phyloP scores from a whole-genome alignment of 2,888 invertebrate genomes.

The Metacarcinus magister region DNA sequence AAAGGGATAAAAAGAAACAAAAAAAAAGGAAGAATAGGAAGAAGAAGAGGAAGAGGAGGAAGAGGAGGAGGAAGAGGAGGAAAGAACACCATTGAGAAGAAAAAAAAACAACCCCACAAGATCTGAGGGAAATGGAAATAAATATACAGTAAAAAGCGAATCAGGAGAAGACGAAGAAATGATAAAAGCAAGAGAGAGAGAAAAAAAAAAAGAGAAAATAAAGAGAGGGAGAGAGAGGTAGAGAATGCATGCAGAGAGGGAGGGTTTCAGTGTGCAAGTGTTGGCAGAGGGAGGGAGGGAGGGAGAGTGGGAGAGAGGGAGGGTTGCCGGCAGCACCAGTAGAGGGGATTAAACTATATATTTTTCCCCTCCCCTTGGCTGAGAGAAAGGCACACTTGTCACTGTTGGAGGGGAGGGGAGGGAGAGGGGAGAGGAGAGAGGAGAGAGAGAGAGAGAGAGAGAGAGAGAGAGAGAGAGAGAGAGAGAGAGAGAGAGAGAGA shows the following conservation, averaged over 20 bases:
- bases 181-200: neutral
- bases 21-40: neutral
- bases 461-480: constrained; percentile 26
- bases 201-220: too few species aligned
- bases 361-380: constrained; percentile 15
- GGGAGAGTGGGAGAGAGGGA: neutral
- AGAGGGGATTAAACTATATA: neutral
- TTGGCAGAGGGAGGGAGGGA: neutral
- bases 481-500: constrained; percentile 26
- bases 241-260: neutral
- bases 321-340: neutral
- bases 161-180: too few species aligned
- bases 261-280: neutral
- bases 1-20: neutral
- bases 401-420: neutral
- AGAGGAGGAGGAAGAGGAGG: neutral
- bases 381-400: constrained; percentile 26
- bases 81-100: neutral
- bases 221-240: too few species aligned
- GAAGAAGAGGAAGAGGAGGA: neutral
- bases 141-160: neutral
- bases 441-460: constrained; percentile 21
- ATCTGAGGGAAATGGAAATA: neutral
- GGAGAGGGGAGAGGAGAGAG: too few species aligned
- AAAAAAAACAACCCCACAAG: neutral